Evolutionary conservation across 2,888 invertebrate genomes (phyloP), one percentile per base, ranked within the genome.

Genomic region (Entomobrya proxima): DNA sequence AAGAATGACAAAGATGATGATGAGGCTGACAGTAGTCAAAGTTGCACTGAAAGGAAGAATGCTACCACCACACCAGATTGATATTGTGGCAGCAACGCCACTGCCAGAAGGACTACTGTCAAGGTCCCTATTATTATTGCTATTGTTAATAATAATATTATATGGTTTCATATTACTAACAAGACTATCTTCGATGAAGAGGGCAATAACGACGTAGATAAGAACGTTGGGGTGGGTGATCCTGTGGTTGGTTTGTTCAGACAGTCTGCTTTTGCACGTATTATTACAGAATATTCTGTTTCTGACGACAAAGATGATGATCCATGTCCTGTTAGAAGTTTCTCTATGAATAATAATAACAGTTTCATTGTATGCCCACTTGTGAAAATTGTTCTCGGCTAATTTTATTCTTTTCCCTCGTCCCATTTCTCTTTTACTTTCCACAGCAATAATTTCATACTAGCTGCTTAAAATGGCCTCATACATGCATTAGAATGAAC

Each of bases 281-380:
- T 58, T 35, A 50, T 47, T 75, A 75, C 75, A 50, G 13, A 32
- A 44, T 74, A 58, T 30, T 21, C 55, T 61, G 21, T 44, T 44
- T 44, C 58, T 74, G 61, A 18, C 18, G 35, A 40, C n/a, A 40
- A 40, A 11, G 44, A 2, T 15, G 44, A 13, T 76, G 67, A 50
- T 75, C 40, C 82, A 61, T 67, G 76, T 21, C 40, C 75, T 52
- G 40, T 47, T 67, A 32, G 30, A 27, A 40, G 77, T 69, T 84
- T 84, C 58, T 15, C 32, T 15, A 35, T 69, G 30, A 78, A 85
- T 37, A 64, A 52, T 55, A 84, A 84, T 44, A 84, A 55, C 77
- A 44, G 55, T 78, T 64, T 85, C 78, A 85, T 74, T 85, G 85
- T 61, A 61, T 72, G n/a, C 32, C 85, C 85, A 79, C 64, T 83